Percentiles rank a stretch among this genome's conserved stretches.
Evolutionary conservation across 2,888 invertebrate species (phyloP).

Genomic region (Mayetiola destructor): DNA sequence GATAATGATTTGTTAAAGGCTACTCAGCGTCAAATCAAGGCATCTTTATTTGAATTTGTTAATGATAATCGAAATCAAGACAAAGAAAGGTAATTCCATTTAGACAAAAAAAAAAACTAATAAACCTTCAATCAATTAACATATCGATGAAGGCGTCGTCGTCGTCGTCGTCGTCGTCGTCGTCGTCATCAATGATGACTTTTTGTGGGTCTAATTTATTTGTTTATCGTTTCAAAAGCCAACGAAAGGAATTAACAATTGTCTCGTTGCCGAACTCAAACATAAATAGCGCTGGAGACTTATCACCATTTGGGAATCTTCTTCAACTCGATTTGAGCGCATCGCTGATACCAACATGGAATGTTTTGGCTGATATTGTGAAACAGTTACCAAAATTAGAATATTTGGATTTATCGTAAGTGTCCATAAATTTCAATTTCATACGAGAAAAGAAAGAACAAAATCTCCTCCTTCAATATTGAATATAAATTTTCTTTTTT

Average conservation of each 20-base stretch:
- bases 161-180: too few relatives aligned
- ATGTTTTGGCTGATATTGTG: constrained; percentile 30
- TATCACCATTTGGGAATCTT: constrained; percentile 37
- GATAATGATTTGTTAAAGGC: constrained; percentile 45
- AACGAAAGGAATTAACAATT: constrained; percentile 25
- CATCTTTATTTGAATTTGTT: constrained; percentile 73
- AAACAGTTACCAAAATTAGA: constrained; percentile 30
- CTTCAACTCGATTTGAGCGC: constrained; percentile 30
- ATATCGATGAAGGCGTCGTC: too few relatives aligned
- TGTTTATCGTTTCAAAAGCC: not conserved
- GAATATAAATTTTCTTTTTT: constrained; percentile 19
- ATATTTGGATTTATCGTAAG: constrained; percentile 30
- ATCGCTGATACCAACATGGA: constrained; percentile 34
- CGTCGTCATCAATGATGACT: not conserved
- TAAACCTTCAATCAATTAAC: too few relatives aligned
- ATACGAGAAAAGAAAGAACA: not conserved
- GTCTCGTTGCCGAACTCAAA: constrained; percentile 30
- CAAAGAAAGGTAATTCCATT: constrained; percentile 41
- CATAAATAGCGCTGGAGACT: constrained; percentile 51
- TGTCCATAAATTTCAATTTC: not conserved
- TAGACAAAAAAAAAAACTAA: too few relatives aligned
- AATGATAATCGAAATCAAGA: constrained; percentile 73
- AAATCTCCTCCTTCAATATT: not conserved
- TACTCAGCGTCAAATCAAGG: constrained; percentile 58
- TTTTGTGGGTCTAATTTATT: not conserved